A percentile compares a stretch with the other conserved stretches of the same genome.
Conservation (phyloP, 2,888 invertebrate species). For the Graphium colonna region DNA sequence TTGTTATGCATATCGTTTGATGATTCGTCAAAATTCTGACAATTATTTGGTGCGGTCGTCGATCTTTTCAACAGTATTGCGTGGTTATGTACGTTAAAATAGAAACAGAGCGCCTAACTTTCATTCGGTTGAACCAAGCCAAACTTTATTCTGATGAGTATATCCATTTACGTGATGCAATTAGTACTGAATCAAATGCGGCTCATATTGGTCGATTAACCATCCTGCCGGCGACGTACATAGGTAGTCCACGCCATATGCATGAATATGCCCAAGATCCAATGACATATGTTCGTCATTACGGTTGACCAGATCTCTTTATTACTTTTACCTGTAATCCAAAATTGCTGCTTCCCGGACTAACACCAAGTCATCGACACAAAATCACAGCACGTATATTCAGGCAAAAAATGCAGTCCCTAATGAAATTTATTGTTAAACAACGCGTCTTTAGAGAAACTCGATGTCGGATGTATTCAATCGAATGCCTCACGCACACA, state of each 20-base stretch:
- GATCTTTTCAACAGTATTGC: constrained; percentile 27
- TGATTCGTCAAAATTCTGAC: constrained; percentile 30
- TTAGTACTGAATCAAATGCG: constrained; percentile 28
- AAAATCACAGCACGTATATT: too few relatives aligned
- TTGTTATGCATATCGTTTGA: constrained; percentile 30
- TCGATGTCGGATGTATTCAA: constrained; percentile 29
- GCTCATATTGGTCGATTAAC: constrained; percentile 29
- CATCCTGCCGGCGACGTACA: constrained; percentile 31
- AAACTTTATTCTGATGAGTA: constrained; percentile 32
- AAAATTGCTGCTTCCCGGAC: constrained; percentile 13
- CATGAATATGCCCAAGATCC: constrained; percentile 31
- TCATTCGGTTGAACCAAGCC: background rate
- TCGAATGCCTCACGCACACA: too few relatives aligned
- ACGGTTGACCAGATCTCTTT: constrained; percentile 32
- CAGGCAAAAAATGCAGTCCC: background rate
- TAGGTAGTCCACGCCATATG: constrained; percentile 27
- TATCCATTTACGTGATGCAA: constrained; percentile 28
- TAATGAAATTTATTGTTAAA: too few relatives aligned
- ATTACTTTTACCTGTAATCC: constrained; percentile 33
- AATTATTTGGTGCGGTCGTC: constrained; percentile 18
- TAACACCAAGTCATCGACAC: background rate
- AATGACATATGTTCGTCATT: constrained; percentile 37
- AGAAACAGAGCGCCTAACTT: constrained; percentile 27
- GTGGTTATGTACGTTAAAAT: constrained; percentile 45
- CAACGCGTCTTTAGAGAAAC: too few relatives aligned